These are phyloP conservation scores for Macropis europaea DNA, from an alignment of 2,888 invertebrate genomes.

Conservation along the genomic window DNA sequence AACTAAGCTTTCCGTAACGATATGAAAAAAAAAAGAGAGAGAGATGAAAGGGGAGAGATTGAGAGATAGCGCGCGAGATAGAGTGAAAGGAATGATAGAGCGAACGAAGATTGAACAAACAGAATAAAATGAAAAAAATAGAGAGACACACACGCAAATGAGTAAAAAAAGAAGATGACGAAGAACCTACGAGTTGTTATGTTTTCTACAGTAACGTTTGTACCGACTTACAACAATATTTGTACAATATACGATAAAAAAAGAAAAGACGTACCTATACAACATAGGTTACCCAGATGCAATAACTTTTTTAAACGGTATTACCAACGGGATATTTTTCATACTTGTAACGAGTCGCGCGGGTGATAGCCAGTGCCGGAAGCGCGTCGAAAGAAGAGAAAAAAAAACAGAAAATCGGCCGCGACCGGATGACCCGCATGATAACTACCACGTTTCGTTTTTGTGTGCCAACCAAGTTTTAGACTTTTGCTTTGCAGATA, in stretches of 20 bases:
- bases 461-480: constrained; percentile 74
- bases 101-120: constrained; percentile 28
- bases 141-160: constrained; percentile 54
- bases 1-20: constrained; percentile 74
- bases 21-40: constrained; percentile 44
- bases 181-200: constrained; percentile 75
- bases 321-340: constrained; percentile 71
- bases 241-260: constrained; percentile 76
- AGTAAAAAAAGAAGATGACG: constrained; percentile 53
- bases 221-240: constrained; percentile 79
- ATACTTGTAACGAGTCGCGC: constrained; percentile 62
- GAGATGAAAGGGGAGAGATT: not conserved
- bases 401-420: too few relatives aligned
- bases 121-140: constrained; percentile 31
- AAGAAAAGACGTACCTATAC: constrained; percentile 71
- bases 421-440: constrained; percentile 34
- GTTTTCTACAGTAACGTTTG: constrained; percentile 80
- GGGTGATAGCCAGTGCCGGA: constrained; percentile 9
- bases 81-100: constrained; percentile 8
- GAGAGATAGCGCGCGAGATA: not conserved
- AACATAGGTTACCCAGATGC: constrained; percentile 78
- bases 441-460: constrained; percentile 74
- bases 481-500: constrained; percentile 66
- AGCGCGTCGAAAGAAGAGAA: too few relatives aligned
- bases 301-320: constrained; percentile 79